Evolutionary conservation across 1,140 invertebrate genomes (phyloP).

Genomic region (Sweltsa coloradensis): DNA sequence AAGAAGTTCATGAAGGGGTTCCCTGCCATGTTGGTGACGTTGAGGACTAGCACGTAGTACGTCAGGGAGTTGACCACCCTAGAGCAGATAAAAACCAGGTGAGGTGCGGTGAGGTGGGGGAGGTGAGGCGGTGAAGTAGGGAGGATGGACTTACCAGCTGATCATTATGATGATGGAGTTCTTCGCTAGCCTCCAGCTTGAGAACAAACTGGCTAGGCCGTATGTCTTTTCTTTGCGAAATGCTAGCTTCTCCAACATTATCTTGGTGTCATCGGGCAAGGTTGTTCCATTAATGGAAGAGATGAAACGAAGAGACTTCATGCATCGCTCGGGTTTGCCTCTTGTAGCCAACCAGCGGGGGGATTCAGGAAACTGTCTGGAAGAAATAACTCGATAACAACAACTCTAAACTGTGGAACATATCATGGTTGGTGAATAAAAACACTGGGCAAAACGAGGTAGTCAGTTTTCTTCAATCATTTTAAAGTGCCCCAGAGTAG

Average conservation of each 20-base stretch:
- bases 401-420: too few species aligned
- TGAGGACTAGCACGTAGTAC: constrained; percentile 46
- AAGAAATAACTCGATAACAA: too few species aligned
- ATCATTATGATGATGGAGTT: constrained; percentile 40
- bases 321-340: constrained; percentile 11
- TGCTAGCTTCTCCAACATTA: constrained; percentile 5
- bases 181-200: constrained; percentile 36
- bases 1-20: constrained; percentile 58
- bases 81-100: constrained; percentile 15
- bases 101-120: constrained; percentile 4
- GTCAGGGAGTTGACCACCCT: constrained; percentile 43
- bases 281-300: constrained; percentile 9
- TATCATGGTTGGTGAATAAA: background rate
- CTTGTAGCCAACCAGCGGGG: constrained; percentile 17
- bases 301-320: constrained; percentile 10
- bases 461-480: too few species aligned
- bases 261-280: constrained; percentile 5
- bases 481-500: too few species aligned
- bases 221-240: constrained; percentile 27
- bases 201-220: constrained; percentile 41
- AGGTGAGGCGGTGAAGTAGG: constrained; percentile 1
- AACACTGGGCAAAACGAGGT: too few species aligned
- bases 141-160: constrained; percentile 29
- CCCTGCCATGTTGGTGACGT: constrained; percentile 44
- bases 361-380: constrained; percentile 15